These are phyloP conservation scores for Empidonax alnorum DNA, from an alignment of 2,113 vertebrate species.

Conservation along the genomic window DNA sequence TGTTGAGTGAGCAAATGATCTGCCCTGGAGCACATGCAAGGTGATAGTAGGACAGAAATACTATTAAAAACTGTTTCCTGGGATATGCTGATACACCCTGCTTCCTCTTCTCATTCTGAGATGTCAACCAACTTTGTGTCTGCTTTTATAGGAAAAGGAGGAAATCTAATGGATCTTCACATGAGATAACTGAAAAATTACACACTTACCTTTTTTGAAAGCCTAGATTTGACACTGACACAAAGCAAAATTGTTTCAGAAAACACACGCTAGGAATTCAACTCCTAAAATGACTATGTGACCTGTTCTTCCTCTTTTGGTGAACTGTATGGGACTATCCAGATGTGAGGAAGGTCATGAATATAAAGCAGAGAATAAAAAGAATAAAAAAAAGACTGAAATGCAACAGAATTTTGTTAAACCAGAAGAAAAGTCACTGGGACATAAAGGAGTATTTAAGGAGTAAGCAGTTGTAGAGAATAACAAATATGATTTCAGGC, in stretches of 20 bases:
- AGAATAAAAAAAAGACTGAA: not conserved
- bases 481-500: conserved; percentile 2
- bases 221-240: not conserved
- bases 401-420: not conserved
- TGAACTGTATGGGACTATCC: not conserved
- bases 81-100: not conserved
- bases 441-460: not conserved
- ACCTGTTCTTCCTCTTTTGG: not conserved
- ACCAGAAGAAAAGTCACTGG: not conserved
- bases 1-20: not conserved
- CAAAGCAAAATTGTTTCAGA: not conserved
- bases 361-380: not conserved
- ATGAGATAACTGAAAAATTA: not conserved
- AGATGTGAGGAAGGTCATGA: not conserved
- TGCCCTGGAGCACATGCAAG: not conserved
- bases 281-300: not conserved
- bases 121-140: not conserved
- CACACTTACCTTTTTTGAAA: not conserved
- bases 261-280: not conserved
- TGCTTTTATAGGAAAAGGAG: not conserved
- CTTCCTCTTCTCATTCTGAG: not conserved
- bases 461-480: not conserved
- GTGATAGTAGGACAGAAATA: not conserved
- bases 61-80: not conserved
- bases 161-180: not conserved